phyloP scores from a whole-genome alignment of 2,888 invertebrate genomes.

The Synergus laeviventris region DNA sequence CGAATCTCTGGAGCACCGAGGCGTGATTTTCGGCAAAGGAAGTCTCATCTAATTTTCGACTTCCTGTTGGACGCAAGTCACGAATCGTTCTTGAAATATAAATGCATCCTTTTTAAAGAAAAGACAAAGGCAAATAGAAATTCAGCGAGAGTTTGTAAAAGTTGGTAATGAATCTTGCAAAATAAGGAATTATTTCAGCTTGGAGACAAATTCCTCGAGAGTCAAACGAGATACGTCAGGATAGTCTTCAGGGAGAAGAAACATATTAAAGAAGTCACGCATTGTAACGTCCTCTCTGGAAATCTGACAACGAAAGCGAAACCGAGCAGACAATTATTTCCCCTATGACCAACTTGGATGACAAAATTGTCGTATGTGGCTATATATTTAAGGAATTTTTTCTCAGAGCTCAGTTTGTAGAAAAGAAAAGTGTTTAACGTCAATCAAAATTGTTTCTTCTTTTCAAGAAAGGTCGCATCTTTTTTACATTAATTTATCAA shows the following conservation, averaged over 20 bases:
- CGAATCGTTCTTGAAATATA: slow-evolving; percentile 1
- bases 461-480: neutral
- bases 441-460: neutral
- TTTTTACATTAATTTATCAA: neutral
- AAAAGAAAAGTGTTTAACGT: slow-evolving; percentile 29
- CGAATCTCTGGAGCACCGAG: neutral
- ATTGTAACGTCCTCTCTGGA: slow-evolving; percentile 66
- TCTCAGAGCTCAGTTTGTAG: slow-evolving; percentile 58
- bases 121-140: slow-evolving; percentile 34
- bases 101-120: slow-evolving; percentile 26
- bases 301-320: slow-evolving; percentile 75
- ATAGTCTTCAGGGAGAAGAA: slow-evolving; percentile 47
- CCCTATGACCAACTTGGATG: slow-evolving; percentile 57
- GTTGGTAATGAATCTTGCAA: slow-evolving; percentile 50
- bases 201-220: slow-evolving; percentile 45
- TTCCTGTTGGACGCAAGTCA: slow-evolving; percentile 23
- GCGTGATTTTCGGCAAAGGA: slow-evolving; percentile 28
- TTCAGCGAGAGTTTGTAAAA: slow-evolving; percentile 40
- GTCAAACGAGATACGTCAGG: slow-evolving; percentile 15
- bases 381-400: slow-evolving; percentile 66
- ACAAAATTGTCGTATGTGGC: slow-evolving; percentile 57
- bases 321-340: slow-evolving; percentile 71
- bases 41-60: neutral
- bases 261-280: slow-evolving; percentile 64
- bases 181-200: slow-evolving; percentile 58